phyloP scores from a whole-genome alignment of 1,140 invertebrate genomes.

The Camponotus vicinus region DNA sequence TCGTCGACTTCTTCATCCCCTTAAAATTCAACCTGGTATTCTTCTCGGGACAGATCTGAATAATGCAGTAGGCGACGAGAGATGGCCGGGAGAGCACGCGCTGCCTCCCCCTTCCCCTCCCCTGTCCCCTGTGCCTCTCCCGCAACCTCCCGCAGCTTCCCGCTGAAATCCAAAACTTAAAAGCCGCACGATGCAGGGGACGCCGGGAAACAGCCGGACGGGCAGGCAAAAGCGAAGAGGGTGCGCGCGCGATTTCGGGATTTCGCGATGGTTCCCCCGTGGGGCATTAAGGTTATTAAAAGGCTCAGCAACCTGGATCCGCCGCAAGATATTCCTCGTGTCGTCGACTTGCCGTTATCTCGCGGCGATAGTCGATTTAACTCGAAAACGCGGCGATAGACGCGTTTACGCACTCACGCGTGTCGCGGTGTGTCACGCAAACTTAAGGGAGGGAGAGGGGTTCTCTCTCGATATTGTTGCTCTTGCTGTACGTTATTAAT shows the following conservation, averaged over 20 bases:
- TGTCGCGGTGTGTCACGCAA: not conserved
- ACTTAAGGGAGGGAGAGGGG: not conserved
- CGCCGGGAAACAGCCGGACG: not conserved
- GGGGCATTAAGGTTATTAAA: constrained; percentile 66
- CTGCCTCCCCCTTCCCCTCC: constrained; percentile 10
- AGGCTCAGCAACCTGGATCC: not conserved
- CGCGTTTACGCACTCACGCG: constrained; percentile 11
- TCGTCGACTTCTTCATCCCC: constrained; percentile 67
- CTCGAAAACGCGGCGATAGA: constrained; percentile 12
- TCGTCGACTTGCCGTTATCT: constrained; percentile 55
- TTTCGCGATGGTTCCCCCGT: constrained; percentile 6
- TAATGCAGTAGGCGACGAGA: constrained; percentile 73
- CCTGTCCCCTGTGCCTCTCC: not conserved
- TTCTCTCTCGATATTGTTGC: not conserved
- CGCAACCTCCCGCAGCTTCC: not conserved
- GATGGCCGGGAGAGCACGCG: constrained; percentile 56
- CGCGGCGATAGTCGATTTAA: constrained; percentile 65
- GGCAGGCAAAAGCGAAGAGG: not conserved
- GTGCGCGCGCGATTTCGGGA: constrained; percentile 47
- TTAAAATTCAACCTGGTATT: constrained; percentile 79
- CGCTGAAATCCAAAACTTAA: constrained; percentile 66
- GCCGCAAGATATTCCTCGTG: constrained; percentile 1
- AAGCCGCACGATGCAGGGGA: constrained; percentile 13
- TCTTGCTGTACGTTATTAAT: not conserved
- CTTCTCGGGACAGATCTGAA: constrained; percentile 77